Evolutionary conservation across 2,797 vertebrate genomes (phyloP).

Genomic region (Dryobates pubescens): DNA sequence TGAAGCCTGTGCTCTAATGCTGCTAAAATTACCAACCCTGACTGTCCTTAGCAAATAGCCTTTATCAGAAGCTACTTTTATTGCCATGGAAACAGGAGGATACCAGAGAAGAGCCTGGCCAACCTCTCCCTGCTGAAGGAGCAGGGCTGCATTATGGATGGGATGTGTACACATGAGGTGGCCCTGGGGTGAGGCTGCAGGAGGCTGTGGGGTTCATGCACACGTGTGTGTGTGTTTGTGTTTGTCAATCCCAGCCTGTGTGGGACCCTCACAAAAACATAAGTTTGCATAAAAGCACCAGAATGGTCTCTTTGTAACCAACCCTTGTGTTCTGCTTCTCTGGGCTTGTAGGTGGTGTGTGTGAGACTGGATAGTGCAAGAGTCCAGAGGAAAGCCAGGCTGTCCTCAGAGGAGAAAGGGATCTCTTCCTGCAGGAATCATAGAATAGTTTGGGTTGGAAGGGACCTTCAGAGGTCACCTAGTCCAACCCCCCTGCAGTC

Average conservation of each 20-base stretch:
- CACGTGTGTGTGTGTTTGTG: accelerated
- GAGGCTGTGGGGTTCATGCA: neutral
- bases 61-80: slow-evolving; percentile 76
- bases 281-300: neutral
- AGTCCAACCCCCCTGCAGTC: too few species aligned
- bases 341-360: neutral
- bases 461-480: too few species aligned
- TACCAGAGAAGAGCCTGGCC: slow-evolving; percentile 67
- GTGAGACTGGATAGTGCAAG: neutral
- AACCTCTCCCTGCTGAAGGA: neutral
- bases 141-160: neutral
- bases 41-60: slow-evolving; percentile 66
- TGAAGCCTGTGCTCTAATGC: slow-evolving; percentile 67
- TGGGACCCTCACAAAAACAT: neutral
- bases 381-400: too few species aligned
- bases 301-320: neutral
- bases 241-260: accelerated
- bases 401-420: neutral
- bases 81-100: slow-evolving; percentile 79
- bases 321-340: neutral
- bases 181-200: neutral
- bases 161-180: neutral
- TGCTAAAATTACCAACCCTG: slow-evolving; percentile 76
- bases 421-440: neutral
- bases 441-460: too few species aligned